Evolutionary conservation across 2,888 invertebrate species (phyloP), one percentile per base, ranked within the genome.

Genomic region (Ischnura elegans): DNA sequence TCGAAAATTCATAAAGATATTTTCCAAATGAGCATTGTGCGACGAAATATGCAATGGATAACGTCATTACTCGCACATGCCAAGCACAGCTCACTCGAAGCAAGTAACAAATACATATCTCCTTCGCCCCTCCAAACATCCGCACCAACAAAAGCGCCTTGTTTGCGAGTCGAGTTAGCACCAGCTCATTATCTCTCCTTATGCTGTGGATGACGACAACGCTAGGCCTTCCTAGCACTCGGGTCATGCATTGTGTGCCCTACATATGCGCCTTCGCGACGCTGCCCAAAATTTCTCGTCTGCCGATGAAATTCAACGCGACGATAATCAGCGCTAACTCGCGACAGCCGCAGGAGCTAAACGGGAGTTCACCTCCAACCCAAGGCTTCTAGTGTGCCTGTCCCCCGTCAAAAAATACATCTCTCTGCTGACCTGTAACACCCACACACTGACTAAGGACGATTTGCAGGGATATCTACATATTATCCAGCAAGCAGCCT

Each of bases 301-400:
- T 45, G 43, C 61, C 42, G 90, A 90, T 61, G 61, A 90, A 90
- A 90, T 90, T 90, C 90, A 43, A 90, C 61, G 90, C 61, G 43
- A 43, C 90, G 61, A 86, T 86, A 86, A 86, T 86, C 86, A 43
- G n/a, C 90, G 90, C 66, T 90, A 90, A 90, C 61, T 45, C 42
- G 90, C 43, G 51, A 16, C 51, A 47, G 51, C 87, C n/a, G 45
- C 45, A 45, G 87, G 87, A 36, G 87, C 90, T 90, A 90, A 90
- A 90, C 61, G 61, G 42, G 4, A 29, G 55, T 10, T 43, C 36
- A 6, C 55, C 86, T 51, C 76, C 76, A 29, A 8, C 36, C 13
- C 76, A 13, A 29, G 10, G 8, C 76, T 25, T n/a, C n/a, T n/a
- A 21, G 25, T 16, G 10, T 0, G 13, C 76, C 76, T 16, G 1